phyloP scores from a whole-genome alignment of 2,888 invertebrate species.

The Eilema griseolum region DNA sequence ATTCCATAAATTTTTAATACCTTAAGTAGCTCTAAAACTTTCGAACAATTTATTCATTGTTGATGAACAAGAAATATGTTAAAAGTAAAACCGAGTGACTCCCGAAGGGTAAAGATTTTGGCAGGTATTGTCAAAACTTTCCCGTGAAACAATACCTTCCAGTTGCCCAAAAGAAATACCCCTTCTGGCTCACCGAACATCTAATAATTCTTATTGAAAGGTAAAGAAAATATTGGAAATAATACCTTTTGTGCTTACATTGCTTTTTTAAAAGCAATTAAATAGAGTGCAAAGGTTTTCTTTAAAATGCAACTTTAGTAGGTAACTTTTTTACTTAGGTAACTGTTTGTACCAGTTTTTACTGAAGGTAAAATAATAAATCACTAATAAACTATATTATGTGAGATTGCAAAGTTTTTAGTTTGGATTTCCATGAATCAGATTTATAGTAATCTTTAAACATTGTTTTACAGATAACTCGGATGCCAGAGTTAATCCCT shows the following conservation, averaged over 20 bases:
- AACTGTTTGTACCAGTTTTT: too few relatives aligned
- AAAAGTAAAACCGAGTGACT: not conserved
- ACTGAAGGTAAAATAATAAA: not conserved
- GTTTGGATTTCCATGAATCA: not conserved
- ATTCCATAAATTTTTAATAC: not conserved
- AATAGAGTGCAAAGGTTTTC: conserved; percentile 28
- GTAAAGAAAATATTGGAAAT: conserved; percentile 26
- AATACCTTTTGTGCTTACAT: conserved; percentile 21
- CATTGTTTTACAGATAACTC: too few relatives aligned
- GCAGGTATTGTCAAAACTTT: conserved; percentile 22
- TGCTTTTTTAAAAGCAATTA: conserved; percentile 29
- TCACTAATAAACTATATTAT: not conserved
- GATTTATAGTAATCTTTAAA: not conserved
- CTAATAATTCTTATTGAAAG: conserved; percentile 24
- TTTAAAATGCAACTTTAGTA: conserved; percentile 16
- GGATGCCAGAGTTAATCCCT: too few relatives aligned
- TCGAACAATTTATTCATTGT: not conserved
- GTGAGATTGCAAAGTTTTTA: not conserved
- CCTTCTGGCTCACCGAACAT: conserved; percentile 3
- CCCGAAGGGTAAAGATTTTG: not conserved
- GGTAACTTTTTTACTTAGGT: not conserved
- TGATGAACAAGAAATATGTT: conserved; percentile 14
- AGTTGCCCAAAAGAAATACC: conserved; percentile 16
- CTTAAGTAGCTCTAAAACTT: not conserved
- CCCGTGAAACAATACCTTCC: conserved; percentile 6